A percentile compares a stretch with the other conserved stretches of the same genome.
Evolutionary conservation across 2,797 vertebrate species (phyloP).

Genomic region (Parotocinclus haroldoi): DNA sequence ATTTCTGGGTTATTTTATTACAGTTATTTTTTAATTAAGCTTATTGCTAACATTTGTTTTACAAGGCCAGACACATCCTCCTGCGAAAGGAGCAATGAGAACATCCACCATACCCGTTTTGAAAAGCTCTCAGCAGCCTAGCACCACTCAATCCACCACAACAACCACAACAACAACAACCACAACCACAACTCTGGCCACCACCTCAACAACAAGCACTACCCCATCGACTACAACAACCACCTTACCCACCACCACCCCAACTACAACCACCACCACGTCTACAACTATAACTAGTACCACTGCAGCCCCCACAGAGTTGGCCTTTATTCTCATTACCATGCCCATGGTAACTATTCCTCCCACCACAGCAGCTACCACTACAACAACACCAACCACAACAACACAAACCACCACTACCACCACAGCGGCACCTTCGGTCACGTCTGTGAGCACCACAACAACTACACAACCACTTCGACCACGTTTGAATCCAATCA

Average conservation of each 20-base stretch:
- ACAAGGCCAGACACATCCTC: slow-evolving; percentile 66
- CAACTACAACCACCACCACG: slow-evolving; percentile 1
- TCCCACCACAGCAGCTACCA: slow-evolving; percentile 4
- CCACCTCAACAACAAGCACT: neutral
- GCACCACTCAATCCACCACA: slow-evolving; percentile 33
- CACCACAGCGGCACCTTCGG: neutral
- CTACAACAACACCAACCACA: slow-evolving; percentile 22
- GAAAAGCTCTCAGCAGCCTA: neutral
- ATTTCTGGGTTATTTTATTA: too few relatives aligned
- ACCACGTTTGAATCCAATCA: slow-evolving; percentile 38
- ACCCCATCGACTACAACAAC: slow-evolving; percentile 36
- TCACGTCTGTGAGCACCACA: neutral
- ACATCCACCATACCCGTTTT: slow-evolving; percentile 48
- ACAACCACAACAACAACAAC: slow-evolving; percentile 28
- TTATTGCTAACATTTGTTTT: too few relatives aligned
- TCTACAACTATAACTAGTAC: neutral
- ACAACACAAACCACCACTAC: slow-evolving; percentile 5
- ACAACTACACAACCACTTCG: slow-evolving; percentile 18
- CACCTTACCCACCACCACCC: neutral
- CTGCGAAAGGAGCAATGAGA: slow-evolving; percentile 37
- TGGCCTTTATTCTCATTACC: neutral
- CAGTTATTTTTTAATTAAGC: too few relatives aligned
- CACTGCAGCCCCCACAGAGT: neutral
- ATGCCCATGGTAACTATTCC: neutral
- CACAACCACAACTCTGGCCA: neutral